Evolutionary conservation across 2,888 invertebrate genomes (phyloP), one percentile per base, ranked within the genome.

Genomic region (Cepaea hortensis): DNA sequence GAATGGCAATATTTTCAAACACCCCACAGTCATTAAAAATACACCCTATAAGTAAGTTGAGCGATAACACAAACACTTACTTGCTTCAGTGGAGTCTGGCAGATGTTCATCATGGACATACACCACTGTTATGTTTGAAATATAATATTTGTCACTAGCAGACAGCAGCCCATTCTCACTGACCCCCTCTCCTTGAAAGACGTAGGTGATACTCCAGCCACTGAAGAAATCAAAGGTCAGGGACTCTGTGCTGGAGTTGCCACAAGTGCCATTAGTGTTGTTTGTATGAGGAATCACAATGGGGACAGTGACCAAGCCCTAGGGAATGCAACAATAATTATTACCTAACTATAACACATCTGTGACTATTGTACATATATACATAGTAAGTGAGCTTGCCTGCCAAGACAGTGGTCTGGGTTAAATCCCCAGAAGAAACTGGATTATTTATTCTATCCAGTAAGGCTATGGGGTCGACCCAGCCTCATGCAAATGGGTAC

Each of bases 41-140:
- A 35, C 35, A 35, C 1, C 35, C 35, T 35, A 35, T 35, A 35
- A 35, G 35, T 35, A 1, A 1, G 35, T 35, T 35, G 35, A 35
- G 35, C 35, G 35, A 35, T 35, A 35, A 35, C 35, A 18, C 13
- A 2, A 48, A 68, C 9, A 81, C 88, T 68, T 87, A 88, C 88
- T 77, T 81, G 84, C 70, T 3, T 11, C 77, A n/a, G 46, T 50
- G 15, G 75, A 55, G 62, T 89, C 83, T 46, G 86, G 85, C n/a
- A 90, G 85, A 20, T 83, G 73, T 13, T 85, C 77, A 61, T 88
- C 85, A n/a, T 88, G 62, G 18, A 50, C 20, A 46, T 88, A 88
- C 13, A 6, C 65, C 20, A 90, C 61, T 20, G 76, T 79, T 13
- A 88, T 70, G n/a, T 86, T 84, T 9, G 86, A 75, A 7, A 89